phyloP scores from a whole-genome alignment of 2,888 invertebrate species.

The Apocheima hispidaria region DNA sequence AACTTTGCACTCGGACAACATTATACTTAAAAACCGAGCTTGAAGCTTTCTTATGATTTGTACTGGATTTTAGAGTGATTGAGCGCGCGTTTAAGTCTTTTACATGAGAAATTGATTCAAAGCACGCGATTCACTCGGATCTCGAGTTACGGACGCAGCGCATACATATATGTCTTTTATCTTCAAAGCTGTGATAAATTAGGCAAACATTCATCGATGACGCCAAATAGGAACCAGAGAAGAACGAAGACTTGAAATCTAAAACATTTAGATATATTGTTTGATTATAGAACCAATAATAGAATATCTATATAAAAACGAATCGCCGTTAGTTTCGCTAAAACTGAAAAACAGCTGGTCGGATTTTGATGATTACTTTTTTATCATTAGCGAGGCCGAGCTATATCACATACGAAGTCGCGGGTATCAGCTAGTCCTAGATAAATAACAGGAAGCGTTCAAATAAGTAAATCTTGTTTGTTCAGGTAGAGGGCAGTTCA shows the following conservation, averaged over 20 bases:
- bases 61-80: not conserved
- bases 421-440: not conserved
- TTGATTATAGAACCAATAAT: not conserved
- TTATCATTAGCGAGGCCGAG: no score
- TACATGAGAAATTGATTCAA: constrained; percentile 12
- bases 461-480: constrained; percentile 11
- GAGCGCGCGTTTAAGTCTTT: constrained; percentile 41
- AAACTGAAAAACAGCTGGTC: no score
- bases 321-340: no score
- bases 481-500: constrained; percentile 8
- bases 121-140: not conserved
- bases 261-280: not conserved
- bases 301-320: no score
- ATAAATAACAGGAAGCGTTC: not conserved
- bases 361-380: no score
- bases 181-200: not conserved
- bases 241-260: not conserved
- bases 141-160: constrained; percentile 6
- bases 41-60: not conserved
- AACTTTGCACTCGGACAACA: constrained; percentile 18
- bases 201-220: not conserved
- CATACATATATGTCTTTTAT: not conserved
- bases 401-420: no score
- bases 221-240: not conserved
- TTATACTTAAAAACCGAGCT: constrained; percentile 10